Conservation (phyloP, 2,888 invertebrate species). For the Diaperis boleti region DNA sequence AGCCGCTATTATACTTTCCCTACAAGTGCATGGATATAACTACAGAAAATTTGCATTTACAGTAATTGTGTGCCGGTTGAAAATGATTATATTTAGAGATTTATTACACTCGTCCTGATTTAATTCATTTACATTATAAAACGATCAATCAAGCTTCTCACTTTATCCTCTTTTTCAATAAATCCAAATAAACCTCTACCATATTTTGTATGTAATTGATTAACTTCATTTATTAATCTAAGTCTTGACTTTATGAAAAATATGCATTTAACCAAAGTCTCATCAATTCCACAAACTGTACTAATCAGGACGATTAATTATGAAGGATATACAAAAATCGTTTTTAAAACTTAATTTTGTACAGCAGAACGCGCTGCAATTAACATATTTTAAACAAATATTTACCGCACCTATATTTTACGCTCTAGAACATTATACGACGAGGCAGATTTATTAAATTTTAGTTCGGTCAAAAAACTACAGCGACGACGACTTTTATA, state of each 20-base stretch:
- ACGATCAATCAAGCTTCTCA: slow-evolving; percentile 37
- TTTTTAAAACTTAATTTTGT: slow-evolving; percentile 13
- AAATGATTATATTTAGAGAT: slow-evolving; percentile 34
- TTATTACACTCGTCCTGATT: slow-evolving; percentile 32
- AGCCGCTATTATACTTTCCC: slow-evolving; percentile 44
- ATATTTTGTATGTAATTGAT: slow-evolving; percentile 40
- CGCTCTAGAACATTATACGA: slow-evolving; percentile 19
- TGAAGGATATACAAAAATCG: slow-evolving; percentile 5
- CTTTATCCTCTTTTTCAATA: slow-evolving; percentile 38
- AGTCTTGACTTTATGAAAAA: slow-evolving; percentile 35
- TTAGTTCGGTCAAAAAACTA: slow-evolving; percentile 35
- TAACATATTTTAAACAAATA: slow-evolving; percentile 30
- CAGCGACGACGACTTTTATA: slow-evolving; percentile 31
- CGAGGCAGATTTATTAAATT: slow-evolving; percentile 37
- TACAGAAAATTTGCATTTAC: slow-evolving; percentile 37
- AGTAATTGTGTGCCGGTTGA: slow-evolving; percentile 35
- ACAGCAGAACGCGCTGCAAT: background rate
- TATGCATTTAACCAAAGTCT: slow-evolving; percentile 15
- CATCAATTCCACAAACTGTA: slow-evolving; percentile 25
- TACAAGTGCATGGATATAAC: slow-evolving; percentile 32
- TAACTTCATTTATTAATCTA: slow-evolving; percentile 36
- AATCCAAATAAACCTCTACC: slow-evolving; percentile 37
- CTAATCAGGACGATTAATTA: slow-evolving; percentile 33
- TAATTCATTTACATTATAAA: slow-evolving; percentile 39
- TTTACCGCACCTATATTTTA: slow-evolving; percentile 28